Percentiles rank a stretch among this genome's conserved stretches.
Evolutionary conservation across 1,140 invertebrate species (phyloP).

Genomic region (Amyelois transitella): DNA sequence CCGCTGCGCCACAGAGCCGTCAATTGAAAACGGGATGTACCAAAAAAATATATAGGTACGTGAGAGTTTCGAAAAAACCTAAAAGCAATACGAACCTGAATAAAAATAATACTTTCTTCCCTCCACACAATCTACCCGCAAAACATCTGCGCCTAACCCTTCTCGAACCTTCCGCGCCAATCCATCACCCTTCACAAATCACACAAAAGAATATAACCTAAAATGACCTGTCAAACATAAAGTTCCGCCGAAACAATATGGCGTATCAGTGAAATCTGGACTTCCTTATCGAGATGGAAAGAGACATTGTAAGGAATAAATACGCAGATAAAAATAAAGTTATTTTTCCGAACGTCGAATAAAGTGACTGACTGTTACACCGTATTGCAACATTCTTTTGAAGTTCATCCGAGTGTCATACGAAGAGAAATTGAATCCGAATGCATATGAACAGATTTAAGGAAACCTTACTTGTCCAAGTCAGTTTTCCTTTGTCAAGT

Average conservation of each 20-base stretch:
- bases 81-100: neutral
- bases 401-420: no score
- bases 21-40: no score
- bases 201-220: neutral
- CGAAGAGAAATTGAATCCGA: no score
- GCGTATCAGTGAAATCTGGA: conserved; percentile 27
- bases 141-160: neutral
- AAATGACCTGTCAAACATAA: conserved; percentile 6
- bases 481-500: no score
- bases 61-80: neutral
- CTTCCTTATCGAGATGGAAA: conserved; percentile 38
- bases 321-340: conserved; percentile 59
- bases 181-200: conserved; percentile 3
- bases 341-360: conserved; percentile 63
- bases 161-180: neutral
- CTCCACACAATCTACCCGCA: neutral
- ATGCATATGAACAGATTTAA: no score
- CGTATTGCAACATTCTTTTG: conserved; percentile 11
- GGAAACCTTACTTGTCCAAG: no score
- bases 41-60: neutral
- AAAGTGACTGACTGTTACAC: conserved; percentile 35
- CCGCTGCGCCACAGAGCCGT: no score
- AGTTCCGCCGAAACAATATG: conserved; percentile 28
- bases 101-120: neutral
- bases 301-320: conserved; percentile 45